Evolutionary conservation across 2,888 invertebrate species (phyloP).

Genomic region (Pyralis farinalis): DNA sequence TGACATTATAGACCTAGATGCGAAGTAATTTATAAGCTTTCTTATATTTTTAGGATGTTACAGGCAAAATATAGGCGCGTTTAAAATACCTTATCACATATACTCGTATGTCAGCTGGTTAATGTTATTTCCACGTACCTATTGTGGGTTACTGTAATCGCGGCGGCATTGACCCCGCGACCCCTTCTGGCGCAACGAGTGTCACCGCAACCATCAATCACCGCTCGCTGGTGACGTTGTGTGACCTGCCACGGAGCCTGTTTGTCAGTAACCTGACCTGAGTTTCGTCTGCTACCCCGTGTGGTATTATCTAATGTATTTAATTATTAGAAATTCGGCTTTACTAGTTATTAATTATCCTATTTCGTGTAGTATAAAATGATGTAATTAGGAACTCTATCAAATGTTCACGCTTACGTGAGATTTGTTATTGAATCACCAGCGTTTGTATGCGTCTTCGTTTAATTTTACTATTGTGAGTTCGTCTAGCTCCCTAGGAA

Average conservation of each 20-base stretch:
- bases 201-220: slow-evolving; percentile 75
- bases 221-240: slow-evolving; percentile 61
- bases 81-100: background rate
- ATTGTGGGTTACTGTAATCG: slow-evolving; percentile 52
- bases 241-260: slow-evolving; percentile 41
- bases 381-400: too few species aligned
- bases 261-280: slow-evolving; percentile 26
- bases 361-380: too few species aligned
- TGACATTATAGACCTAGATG: too few species aligned
- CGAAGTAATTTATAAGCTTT: too few species aligned
- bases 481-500: too few species aligned
- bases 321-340: background rate
- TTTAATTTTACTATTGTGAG: too few species aligned
- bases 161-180: slow-evolving; percentile 72
- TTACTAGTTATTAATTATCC: too few species aligned
- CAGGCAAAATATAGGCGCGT: too few species aligned
- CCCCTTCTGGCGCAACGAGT: slow-evolving; percentile 62
- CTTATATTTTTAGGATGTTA: too few species aligned
- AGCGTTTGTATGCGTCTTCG: too few species aligned
- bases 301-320: background rate
- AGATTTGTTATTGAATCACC: too few species aligned
- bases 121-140: slow-evolving; percentile 13
- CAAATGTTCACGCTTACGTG: too few species aligned
- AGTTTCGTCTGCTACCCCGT: slow-evolving; percentile 16
- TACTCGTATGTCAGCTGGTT: slow-evolving; percentile 4